Evolutionary conservation across 2,888 invertebrate genomes (phyloP), one percentile per base, ranked within the genome.

Genomic region (Aphidoletes aphidimyza): DNA sequence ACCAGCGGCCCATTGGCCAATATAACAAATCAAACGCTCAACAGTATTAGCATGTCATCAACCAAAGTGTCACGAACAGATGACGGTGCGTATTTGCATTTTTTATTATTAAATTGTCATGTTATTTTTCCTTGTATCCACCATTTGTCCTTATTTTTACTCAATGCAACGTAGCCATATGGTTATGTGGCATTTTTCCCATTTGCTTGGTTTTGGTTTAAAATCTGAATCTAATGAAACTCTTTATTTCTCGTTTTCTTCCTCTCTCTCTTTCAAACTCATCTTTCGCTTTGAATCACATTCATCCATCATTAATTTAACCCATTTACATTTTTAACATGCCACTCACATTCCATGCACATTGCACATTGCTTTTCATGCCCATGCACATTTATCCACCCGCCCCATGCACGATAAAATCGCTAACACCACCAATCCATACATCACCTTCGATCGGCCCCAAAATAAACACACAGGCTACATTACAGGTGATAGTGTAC

Each of bases 401-500:
- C 3, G 17, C 26, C 11, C 26, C 22, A 69, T 54, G 54, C 54
- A 54, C 19, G 22, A n/a, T 39, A 39, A 39, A 39, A 81, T 17
- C 19, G 6, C 19, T 3, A 1, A 81, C 30, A 36, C 81, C n/a
- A 36, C 36, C 3, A 30, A 81, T 81, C 36, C 54, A 69, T 30
- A 39, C 1, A 37, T 39, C 19, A 39, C 1, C 39, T n/a, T n/a
- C n/a, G n/a, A 42, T 22, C 39, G 42, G 30, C 39, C n/a, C n/a
- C n/a, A n/a, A 83, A 45, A 42, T 45, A 83, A 83, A 42, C 0
- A 83, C 34, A 83, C 19, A 84, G 84, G 84, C 36, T 84, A 84
- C 84, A 9, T 84, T 84, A 84, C 84, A 84, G 84, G 49, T 34
- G 84, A 84, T 14, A 84, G 83, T 34, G 83, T 45, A 45, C 83